These are phyloP conservation scores for Tauraco hartlaubi DNA, from an alignment of 2,797 vertebrate species.

Conservation along the genomic window DNA sequence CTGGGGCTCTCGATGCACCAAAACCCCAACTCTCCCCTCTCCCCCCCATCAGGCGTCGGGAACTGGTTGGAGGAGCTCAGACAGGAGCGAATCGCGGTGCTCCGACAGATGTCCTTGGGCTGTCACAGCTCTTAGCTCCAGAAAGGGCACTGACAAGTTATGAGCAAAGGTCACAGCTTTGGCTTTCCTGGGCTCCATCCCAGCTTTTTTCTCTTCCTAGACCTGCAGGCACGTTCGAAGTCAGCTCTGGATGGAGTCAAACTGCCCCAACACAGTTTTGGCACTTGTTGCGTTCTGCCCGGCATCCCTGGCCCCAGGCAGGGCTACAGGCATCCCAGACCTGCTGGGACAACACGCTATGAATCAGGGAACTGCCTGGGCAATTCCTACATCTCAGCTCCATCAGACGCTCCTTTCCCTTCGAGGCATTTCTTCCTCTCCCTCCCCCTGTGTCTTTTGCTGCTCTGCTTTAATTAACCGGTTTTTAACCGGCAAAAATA, in stretches of 20 bases:
- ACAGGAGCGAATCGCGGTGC: accelerated
- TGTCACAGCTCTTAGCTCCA: background rate
- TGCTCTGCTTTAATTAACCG: background rate
- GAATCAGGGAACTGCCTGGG: background rate
- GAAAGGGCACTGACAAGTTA: background rate
- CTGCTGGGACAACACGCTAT: background rate
- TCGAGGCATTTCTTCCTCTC: accelerated
- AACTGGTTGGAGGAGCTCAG: accelerated
- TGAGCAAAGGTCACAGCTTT: background rate
- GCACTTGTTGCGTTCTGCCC: background rate
- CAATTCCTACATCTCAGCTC: background rate
- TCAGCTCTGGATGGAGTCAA: too few species aligned
- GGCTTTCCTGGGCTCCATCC: background rate
- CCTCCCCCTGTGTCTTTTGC: background rate
- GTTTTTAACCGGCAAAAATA: background rate
- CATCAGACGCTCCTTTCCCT: background rate
- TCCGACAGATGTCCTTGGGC: background rate
- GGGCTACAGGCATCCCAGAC: background rate
- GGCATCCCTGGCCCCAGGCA: background rate
- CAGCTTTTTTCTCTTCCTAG: background rate
- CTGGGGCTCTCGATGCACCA: background rate
- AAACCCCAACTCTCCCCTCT: background rate
- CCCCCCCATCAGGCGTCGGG: accelerated
- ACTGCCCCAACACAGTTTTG: background rate
- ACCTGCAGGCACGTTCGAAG: accelerated